A percentile compares a stretch with the other conserved stretches of the same genome.
Conservation (phyloP, 2,888 invertebrate species). For the Ceriagrion tenellum region DNA sequence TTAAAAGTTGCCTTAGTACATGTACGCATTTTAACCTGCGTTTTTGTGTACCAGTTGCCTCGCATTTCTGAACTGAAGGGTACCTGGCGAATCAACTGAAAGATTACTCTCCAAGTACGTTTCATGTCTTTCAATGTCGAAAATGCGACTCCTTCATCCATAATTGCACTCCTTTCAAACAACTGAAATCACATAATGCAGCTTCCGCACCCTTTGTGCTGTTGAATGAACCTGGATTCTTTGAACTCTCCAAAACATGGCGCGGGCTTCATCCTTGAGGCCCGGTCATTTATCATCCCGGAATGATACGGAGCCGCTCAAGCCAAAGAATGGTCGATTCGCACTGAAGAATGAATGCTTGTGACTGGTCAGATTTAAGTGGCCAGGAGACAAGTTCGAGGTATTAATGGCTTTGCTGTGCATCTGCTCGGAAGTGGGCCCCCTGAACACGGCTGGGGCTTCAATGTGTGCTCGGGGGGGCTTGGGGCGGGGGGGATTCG, state of each 20-base stretch:
- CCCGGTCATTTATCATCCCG: background rate
- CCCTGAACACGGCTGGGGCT: background rate
- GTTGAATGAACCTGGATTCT: background rate
- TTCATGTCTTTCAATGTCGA: background rate
- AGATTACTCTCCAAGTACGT: too few relatives aligned
- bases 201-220: background rate
- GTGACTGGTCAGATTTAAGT: constrained; percentile 48
- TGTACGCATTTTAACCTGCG: too few relatives aligned
- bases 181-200: background rate
- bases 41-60: too few relatives aligned
- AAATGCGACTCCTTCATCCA: background rate
- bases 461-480: background rate
- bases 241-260: background rate
- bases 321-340: background rate
- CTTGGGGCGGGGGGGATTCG: background rate
- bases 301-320: background rate
- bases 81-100: too few relatives aligned
- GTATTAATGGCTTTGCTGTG: constrained; percentile 43
- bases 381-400: background rate
- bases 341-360: constrained; percentile 41
- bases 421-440: constrained; percentile 43
- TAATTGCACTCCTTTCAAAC: background rate
- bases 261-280: background rate
- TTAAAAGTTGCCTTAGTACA: too few relatives aligned
- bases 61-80: too few relatives aligned